These are phyloP conservation scores for Acanthosepion esculentum DNA, from an alignment of 2,888 invertebrate genomes.

Conservation along the genomic window DNA sequence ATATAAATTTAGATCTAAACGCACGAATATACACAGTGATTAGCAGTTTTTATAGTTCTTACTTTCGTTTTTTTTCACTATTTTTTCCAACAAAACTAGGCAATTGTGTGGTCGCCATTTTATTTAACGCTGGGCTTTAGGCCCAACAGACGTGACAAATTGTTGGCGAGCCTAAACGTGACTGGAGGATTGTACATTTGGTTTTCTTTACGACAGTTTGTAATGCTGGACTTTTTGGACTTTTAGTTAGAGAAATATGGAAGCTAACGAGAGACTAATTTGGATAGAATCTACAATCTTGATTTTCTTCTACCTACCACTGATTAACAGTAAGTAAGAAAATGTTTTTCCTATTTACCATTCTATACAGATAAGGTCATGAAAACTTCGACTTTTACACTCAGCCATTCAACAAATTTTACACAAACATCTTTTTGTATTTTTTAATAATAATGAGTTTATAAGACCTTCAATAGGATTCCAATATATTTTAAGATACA, in stretches of 20 bases:
- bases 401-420: too few relatives aligned
- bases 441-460: too few relatives aligned
- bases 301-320: background rate
- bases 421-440: too few relatives aligned
- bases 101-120: background rate
- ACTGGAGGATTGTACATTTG: background rate
- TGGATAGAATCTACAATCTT: background rate
- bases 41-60: background rate
- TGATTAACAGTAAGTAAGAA: background rate
- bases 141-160: background rate
- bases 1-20: background rate
- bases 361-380: background rate
- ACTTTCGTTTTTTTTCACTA: background rate
- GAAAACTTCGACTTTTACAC: background rate
- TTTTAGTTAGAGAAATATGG: background rate
- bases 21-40: background rate
- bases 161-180: background rate
- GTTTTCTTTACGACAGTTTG: background rate
- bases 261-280: background rate
- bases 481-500: too few relatives aligned
- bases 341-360: background rate
- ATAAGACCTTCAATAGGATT: too few relatives aligned
- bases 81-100: background rate
- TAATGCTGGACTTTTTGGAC: background rate
- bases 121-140: background rate